phyloP scores from a whole-genome alignment of 2,113 vertebrate genomes.

The Mobula birostris region DNA sequence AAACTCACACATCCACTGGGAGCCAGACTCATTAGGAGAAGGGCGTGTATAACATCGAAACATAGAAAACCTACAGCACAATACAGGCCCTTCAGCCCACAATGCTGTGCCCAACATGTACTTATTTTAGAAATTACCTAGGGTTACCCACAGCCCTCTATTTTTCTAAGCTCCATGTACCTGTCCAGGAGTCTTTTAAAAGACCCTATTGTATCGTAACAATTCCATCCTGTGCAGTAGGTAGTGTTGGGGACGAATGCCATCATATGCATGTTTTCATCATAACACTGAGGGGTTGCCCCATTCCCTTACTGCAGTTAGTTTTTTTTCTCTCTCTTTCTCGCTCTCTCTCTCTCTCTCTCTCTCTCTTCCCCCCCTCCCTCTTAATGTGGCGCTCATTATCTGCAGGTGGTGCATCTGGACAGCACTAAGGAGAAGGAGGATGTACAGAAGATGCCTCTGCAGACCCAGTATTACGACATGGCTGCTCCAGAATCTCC shows the following conservation, averaged over 20 bases:
- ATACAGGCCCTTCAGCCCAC: no score
- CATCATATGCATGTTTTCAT: background rate
- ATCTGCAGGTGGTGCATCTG: conserved; percentile 69
- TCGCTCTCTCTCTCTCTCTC: background rate
- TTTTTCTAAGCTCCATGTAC: no score
- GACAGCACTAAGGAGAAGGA: conserved; percentile 66
- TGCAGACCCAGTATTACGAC: conserved; percentile 77
- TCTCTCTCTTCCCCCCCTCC: background rate
- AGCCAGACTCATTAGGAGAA: background rate
- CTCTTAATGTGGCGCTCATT: background rate
- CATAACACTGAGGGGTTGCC: background rate
- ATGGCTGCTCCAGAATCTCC: conserved; percentile 68
- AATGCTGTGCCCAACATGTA: no score
- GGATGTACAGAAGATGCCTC: conserved; percentile 69
- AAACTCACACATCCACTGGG: background rate
- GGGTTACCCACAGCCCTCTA: no score
- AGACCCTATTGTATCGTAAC: background rate
- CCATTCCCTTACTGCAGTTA: background rate
- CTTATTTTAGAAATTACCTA: no score
- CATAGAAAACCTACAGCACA: no score
- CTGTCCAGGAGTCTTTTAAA: no score
- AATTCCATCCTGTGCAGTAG: background rate
- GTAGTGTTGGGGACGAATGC: background rate
- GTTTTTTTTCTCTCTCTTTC: background rate
- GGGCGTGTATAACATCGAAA: background rate